Base-by-base conservation (phyloP, 1,140 invertebrate genomes). In the Phymastichus coffea region DNA sequence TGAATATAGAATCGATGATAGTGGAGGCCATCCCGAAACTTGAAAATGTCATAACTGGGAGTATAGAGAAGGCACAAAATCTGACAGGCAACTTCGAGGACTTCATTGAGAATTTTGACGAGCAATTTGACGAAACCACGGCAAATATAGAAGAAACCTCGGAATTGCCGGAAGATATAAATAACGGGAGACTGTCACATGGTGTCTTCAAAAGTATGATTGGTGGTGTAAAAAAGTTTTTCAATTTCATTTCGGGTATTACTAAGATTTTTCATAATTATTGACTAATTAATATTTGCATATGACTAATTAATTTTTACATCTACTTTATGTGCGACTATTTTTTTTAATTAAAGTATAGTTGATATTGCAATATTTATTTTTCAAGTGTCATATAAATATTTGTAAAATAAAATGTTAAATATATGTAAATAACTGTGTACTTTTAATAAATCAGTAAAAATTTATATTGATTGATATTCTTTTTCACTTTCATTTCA, bases 141-240 rank as follows among this genome's bases (percentile, higher is more conserved):
- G 4, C 53, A 10, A 40, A 53, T 19, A 19, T 23, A 33, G 33
- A 66, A 10, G 28, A 48, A 4, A 33, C 1, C 9, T 14, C 61
- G 37, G 41, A 20, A 22, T 38, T 10, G 35, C 28, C 8, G 0
- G 28, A 49, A 19, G 41, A 65, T 43, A 55, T 38, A 15, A 55
- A 56, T 17, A 55, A 63, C 4, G 38, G 46, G 20, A 61, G 9
- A n/a, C 33, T 62, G 15, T 26, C 41, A 38, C 2, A 61, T 33
- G 12, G 66, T 26, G 26, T 65, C 51, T 68, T 74, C 26, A 15
- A 55, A 15, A 51, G 30, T 20, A 64, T 68, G 3, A 57, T 70
- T 26, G 56, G n/a, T 19, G 66, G 67, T 33, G 64, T 73, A 4
- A 71, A 66, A 41, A 73, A 69, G 35, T 66, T 77, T 23, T 75